Conservation (phyloP, 2,113 vertebrate species). For the Microcebus ravelobensis region DNA sequence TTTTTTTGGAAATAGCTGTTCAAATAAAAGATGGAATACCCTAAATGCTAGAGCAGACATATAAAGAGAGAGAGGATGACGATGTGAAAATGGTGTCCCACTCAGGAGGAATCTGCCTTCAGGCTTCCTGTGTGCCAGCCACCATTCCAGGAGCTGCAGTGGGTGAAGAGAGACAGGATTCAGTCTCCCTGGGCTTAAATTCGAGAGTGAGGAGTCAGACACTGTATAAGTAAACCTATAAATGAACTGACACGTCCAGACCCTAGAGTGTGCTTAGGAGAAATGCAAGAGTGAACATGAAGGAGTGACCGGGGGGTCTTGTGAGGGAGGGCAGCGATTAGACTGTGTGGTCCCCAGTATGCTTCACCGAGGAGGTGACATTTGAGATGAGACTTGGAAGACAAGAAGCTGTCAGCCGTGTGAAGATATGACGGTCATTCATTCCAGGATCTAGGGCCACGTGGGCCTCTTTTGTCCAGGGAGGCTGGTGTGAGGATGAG, state of each 20-base stretch:
- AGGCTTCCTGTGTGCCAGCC: not conserved
- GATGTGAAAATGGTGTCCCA: not conserved
- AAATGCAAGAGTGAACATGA: not conserved
- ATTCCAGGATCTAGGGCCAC: not conserved
- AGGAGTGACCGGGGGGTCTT: not conserved
- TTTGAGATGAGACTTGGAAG: not conserved
- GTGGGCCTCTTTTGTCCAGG: not conserved
- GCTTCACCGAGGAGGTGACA: not conserved
- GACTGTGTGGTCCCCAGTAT: not conserved
- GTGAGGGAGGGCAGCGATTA: not conserved
- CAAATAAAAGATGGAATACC: not conserved
- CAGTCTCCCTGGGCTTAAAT: not conserved
- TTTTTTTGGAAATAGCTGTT: slow-evolving; percentile 8
- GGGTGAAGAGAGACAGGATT: not conserved
- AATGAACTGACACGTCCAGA: not conserved
- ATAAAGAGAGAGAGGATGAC: not conserved
- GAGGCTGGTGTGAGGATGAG: not conserved
- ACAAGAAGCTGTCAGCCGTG: not conserved
- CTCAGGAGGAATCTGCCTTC: not conserved
- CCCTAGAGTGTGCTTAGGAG: not conserved
- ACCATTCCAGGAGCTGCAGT: not conserved
- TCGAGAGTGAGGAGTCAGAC: not conserved
- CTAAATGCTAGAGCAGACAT: not conserved
- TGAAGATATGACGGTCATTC: not conserved
- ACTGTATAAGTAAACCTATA: not conserved